phyloP scores from a whole-genome alignment of 2,113 vertebrate genomes.

The Ciconia maguari region DNA sequence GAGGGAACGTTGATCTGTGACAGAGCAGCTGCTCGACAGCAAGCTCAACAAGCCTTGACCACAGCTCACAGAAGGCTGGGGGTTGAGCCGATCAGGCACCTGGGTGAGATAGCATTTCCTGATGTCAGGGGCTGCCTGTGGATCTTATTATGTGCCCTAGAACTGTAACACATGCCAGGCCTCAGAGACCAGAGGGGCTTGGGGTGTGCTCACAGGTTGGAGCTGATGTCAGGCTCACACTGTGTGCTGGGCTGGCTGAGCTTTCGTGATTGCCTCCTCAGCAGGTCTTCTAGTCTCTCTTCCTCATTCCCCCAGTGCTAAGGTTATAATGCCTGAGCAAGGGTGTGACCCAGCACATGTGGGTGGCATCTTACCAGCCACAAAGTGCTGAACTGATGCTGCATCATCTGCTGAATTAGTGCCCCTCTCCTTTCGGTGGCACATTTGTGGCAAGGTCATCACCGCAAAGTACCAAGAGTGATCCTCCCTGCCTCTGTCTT shows the following conservation, averaged over 20 bases:
- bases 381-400: background rate
- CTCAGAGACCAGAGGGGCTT: background rate
- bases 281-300: background rate
- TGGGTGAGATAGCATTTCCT: background rate
- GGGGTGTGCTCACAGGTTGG: background rate
- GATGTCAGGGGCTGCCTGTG: background rate
- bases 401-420: background rate
- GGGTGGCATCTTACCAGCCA: background rate
- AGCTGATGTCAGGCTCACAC: fast-evolving
- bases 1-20: background rate
- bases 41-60: background rate
- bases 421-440: background rate
- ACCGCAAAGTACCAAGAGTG: background rate
- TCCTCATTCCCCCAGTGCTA: background rate
- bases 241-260: background rate
- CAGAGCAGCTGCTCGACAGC: background rate
- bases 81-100: background rate
- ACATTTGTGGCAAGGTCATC: fast-evolving
- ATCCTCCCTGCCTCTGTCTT: background rate
- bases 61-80: background rate
- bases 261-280: background rate
- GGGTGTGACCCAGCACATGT: background rate
- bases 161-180: too few relatives aligned
- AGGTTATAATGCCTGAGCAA: too few relatives aligned
- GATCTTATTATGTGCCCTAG: background rate